Percentiles rank a stretch among this genome's conserved stretches.
Conservation (phyloP, 2,888 invertebrate species). For the Ichneumoninae sp. region DNA sequence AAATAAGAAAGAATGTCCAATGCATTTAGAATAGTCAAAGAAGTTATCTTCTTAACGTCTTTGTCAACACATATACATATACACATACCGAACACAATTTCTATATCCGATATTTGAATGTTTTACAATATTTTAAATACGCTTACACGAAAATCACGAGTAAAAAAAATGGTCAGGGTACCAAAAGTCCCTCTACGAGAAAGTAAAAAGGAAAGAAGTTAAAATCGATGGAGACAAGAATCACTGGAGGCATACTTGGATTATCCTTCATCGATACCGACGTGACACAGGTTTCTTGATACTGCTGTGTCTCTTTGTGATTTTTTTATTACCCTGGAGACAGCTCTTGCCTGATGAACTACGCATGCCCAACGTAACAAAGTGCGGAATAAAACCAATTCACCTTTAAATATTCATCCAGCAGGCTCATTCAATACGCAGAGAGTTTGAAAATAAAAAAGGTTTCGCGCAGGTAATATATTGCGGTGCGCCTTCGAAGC, state of each 20-base stretch:
- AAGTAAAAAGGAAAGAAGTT: background rate
- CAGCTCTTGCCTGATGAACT: background rate
- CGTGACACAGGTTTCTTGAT: slow-evolving; percentile 34
- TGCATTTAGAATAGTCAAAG: no score
- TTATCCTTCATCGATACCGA: slow-evolving; percentile 44
- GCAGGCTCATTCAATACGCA: background rate
- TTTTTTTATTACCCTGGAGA: slow-evolving; percentile 11
- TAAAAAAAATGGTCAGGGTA: no score
- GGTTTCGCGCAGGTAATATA: background rate
- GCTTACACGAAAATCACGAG: no score
- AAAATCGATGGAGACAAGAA: background rate
- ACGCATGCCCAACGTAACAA: slow-evolving; percentile 12
- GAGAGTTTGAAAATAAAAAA: slow-evolving; percentile 30
- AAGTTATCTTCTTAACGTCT: no score
- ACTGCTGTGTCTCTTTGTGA: slow-evolving; percentile 29
- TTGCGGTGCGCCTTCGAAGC: background rate
- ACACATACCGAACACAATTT: no score
- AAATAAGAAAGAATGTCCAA: no score
- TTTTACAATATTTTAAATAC: no score
- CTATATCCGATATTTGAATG: no score
- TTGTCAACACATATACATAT: no score
- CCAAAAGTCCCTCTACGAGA: background rate
- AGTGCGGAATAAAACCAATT: background rate
- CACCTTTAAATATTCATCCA: slow-evolving; percentile 50
- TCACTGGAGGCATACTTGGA: slow-evolving; percentile 44